Evolutionary conservation across 1,140 invertebrate genomes (phyloP), one percentile per base, ranked within the genome.

Genomic region (Lysiphlebus fabarum): DNA sequence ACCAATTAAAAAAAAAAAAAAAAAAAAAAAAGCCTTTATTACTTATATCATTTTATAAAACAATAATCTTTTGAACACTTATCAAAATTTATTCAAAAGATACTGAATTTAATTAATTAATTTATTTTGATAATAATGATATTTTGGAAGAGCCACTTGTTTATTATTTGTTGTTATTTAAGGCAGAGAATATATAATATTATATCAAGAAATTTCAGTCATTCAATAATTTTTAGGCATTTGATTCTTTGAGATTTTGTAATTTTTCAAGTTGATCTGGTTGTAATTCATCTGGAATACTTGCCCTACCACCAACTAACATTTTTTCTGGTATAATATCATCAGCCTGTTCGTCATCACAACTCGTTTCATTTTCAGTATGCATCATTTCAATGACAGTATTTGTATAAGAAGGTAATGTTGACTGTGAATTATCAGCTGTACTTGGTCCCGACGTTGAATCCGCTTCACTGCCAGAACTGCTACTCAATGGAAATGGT

Each of bases 211-310:
- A 26, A 26, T 70, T 63, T 66, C 74, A 73, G 76, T 77, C 75
- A 72, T 70, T 67, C 65, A 70, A 71, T 73, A 71, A 74, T 66
- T 73, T 73, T 77, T 89, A 93, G 79, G 91, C 91, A 75, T 93
- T 92, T 56, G 91, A 93, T 75, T 93, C 91, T 75, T 93, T 93
- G 12, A 93, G 81, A 71, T 90, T 87, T 71, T 91, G 90, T 37
- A 93, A 83, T 70, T 90, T 86, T 34, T 89, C 90, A 62, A 92
- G 80, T 75, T 92, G 90, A 68, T 90, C 88, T 3, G 90, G 89
- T 70, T 91, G 90, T 48, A 93, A 81, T 73, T 93, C 90, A 68
- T 92, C 90, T 7, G 91, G 90, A 71, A 92, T 90, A 64, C 86
- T 90, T 33, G 88, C 87, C 17, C 87, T 79, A 41, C 87, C 87